Conservation (phyloP, 2,113 vertebrate species). For the Cathartes aura region DNA sequence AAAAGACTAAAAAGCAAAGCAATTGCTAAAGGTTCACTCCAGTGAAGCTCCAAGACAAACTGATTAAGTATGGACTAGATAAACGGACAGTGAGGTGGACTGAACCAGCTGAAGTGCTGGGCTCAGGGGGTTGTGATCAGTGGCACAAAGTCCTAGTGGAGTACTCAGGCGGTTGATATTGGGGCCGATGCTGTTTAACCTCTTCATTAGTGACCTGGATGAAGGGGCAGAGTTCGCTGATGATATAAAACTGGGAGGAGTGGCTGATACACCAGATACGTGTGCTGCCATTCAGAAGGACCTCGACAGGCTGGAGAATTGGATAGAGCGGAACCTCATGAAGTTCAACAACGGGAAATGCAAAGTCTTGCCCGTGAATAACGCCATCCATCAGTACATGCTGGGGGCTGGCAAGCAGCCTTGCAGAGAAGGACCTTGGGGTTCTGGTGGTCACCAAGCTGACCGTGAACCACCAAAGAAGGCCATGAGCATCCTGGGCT, state of each 20-base stretch:
- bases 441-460: neutral
- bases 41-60: neutral
- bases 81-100: neutral
- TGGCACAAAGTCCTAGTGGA: neutral
- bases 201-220: neutral
- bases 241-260: neutral
- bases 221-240: neutral
- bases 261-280: neutral
- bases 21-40: neutral
- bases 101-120: neutral
- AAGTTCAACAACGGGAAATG: neutral
- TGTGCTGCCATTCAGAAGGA: neutral
- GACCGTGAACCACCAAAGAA: neutral
- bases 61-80: neutral
- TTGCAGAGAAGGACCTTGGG: neutral
- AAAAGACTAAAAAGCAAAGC: neutral
- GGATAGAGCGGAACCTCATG: neutral
- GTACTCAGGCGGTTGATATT: neutral
- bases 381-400: neutral
- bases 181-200: neutral
- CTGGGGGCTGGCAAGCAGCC: neutral
- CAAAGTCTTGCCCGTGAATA: neutral
- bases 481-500: neutral
- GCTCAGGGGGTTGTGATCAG: neutral
- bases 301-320: accelerated